Base-by-base conservation (phyloP, 2,113 vertebrate genomes). In the Boulengeromyrus knoepffleri region DNA sequence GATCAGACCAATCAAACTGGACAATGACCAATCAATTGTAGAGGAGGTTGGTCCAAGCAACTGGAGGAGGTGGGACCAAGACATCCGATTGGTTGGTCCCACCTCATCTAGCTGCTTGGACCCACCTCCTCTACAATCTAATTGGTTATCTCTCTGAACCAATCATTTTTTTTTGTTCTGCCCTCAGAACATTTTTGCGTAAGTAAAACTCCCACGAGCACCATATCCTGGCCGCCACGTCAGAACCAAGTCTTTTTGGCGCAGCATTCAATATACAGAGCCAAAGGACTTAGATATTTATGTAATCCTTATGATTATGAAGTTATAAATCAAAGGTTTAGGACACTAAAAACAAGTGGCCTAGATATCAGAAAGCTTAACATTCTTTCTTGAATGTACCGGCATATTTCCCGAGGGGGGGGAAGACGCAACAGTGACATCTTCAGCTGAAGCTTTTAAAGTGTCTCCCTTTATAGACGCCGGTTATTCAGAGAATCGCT, bases 311-410 rank as follows among this genome's bases (percentile, higher is more conserved):
- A 21, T 85, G 83, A 85, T 85, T 46, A 85, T 85, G 83, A 85
- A 24, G 45, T 21, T 46, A 85, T 85, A 85, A 85, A 85, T 46
- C 83, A 47, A 85, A 85, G 42, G 39, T 85, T 56, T 85, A 85
- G 83, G 83, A 85, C 83, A 85, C 83, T 85, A 47, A 85, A 84
- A 85, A 85, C 83, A 85, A 85, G 45, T 47, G 45, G 45, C 83
- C 83, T 85, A 45, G 83, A 85, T 85, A 47, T 80, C 36, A 85
- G 45, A n/a, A 45, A 47, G 19, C 42, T n/a, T 85, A 87, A 87
- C 83, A 47, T 85, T 42, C 52, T 12, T 36, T 27, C 49, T 53
- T 87, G 85, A 53, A 52, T 52, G 49, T 87, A 36, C 47, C 85
- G 0, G 49, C 27, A 87, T 87, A 19, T 50, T 36, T 36, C 49